A percentile compares a stretch with the other conserved stretches of the same genome.
Conservation (phyloP, 2,113 vertebrate species). For the Triplophysa dalaica region DNA sequence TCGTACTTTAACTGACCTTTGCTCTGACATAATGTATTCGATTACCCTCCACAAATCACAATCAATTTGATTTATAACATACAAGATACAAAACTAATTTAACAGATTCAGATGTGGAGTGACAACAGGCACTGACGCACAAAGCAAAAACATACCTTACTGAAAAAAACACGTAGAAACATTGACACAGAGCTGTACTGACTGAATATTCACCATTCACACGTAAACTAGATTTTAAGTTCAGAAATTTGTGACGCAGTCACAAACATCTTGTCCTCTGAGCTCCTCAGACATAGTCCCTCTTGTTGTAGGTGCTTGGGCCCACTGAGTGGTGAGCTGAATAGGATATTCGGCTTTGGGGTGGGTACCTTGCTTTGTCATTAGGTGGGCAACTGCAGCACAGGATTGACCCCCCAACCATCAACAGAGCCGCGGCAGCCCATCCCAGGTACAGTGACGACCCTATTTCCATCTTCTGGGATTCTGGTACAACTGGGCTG, state of each 20-base stretch:
- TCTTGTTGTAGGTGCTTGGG: slow-evolving; percentile 80
- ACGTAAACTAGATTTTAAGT: slow-evolving; percentile 33
- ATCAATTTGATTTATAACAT: not conserved
- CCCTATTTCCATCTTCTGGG: slow-evolving; percentile 91
- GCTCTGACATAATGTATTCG: not conserved
- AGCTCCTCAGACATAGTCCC: slow-evolving; percentile 80
- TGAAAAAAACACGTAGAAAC: not conserved
- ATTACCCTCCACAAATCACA: not conserved
- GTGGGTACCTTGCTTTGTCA: slow-evolving; percentile 72
- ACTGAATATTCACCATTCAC: not conserved
- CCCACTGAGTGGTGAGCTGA: slow-evolving; percentile 79
- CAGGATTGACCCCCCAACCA: slow-evolving; percentile 85
- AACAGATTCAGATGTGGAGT: not conserved
- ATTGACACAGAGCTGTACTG: not conserved
- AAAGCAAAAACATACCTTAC: not conserved
- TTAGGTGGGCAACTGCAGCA: slow-evolving; percentile 90
- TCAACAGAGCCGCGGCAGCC: slow-evolving; percentile 80
- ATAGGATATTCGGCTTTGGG: slow-evolving; percentile 78
- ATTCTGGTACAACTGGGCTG: slow-evolving; percentile 72
- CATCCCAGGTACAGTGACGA: slow-evolving; percentile 88
- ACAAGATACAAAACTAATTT: not conserved
- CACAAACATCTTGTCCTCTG: not conserved
- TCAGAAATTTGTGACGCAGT: not conserved
- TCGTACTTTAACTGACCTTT: not conserved
- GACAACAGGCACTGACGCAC: not conserved